A percentile compares a stretch with the other conserved stretches of the same genome.
Conservation (phyloP, 2,113 vertebrate species). For the Perccottus glenii region DNA sequence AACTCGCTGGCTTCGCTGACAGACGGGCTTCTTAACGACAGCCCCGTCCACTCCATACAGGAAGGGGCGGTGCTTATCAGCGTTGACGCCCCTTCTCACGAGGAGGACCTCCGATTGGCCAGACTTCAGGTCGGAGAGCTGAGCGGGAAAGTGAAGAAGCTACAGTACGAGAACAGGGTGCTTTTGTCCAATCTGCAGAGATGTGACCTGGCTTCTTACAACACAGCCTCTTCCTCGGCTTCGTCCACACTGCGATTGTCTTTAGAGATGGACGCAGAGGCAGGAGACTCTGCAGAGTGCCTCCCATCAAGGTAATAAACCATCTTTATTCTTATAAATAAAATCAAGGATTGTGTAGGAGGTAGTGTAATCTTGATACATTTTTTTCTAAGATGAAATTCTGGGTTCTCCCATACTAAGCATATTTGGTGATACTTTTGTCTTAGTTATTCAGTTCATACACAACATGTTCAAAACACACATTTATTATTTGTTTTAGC, state of each 20-base stretch:
- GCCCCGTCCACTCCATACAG: constrained; percentile 61
- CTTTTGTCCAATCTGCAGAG: constrained; percentile 97
- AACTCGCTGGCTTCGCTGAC: constrained; percentile 50
- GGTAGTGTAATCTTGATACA: too few species aligned
- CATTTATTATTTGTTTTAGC: constrained; percentile 41
- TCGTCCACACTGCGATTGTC: constrained; percentile 80
- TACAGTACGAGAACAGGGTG: constrained; percentile 98
- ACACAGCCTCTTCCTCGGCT: constrained; percentile 81
- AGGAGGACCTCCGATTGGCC: constrained; percentile 89
- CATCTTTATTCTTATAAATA: neutral
- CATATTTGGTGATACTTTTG: too few species aligned
- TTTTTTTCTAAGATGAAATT: too few species aligned
- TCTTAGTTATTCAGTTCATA: too few species aligned
- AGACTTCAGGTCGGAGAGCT: constrained; percentile 93
- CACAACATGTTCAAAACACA: neutral
- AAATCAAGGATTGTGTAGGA: too few species aligned
- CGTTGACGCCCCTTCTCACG: constrained; percentile 78
- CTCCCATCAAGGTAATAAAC: constrained; percentile 75
- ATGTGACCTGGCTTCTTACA: constrained; percentile 92
- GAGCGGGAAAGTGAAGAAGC: constrained; percentile 94
- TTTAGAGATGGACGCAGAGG: constrained; percentile 91
- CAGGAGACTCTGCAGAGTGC: constrained; percentile 91
- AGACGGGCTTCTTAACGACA: constrained; percentile 61
- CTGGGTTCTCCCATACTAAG: too few species aligned
- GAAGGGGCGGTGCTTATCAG: constrained; percentile 88